phyloP scores from a whole-genome alignment of 2,888 invertebrate species.

The Endotricha flammealis region DNA sequence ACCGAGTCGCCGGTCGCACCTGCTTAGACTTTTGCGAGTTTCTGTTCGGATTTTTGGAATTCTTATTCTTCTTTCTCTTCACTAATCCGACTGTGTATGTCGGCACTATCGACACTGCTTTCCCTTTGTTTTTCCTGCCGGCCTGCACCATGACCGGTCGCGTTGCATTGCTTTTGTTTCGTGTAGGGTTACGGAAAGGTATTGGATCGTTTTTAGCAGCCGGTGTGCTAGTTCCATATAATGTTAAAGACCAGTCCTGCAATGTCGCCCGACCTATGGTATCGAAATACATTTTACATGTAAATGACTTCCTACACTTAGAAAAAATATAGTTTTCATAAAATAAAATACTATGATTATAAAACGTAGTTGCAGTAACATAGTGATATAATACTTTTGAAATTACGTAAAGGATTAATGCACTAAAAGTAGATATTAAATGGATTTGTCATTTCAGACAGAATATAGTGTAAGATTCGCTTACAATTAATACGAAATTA shows the following conservation, averaged over 20 bases:
- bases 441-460: too few relatives aligned
- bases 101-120: conserved; percentile 54
- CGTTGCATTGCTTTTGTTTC: conserved; percentile 62
- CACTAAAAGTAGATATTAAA: too few relatives aligned
- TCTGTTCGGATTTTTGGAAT: conserved; percentile 72
- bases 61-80: conserved; percentile 77
- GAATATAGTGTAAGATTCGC: too few relatives aligned
- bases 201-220: conserved; percentile 81
- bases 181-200: conserved; percentile 68
- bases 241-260: conserved; percentile 94
- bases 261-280: conserved; percentile 90
- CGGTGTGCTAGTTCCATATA: conserved; percentile 89
- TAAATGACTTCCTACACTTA: too few relatives aligned
- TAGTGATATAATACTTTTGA: too few relatives aligned
- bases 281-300: conserved; percentile 33
- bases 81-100: conserved; percentile 68
- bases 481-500: too few relatives aligned
- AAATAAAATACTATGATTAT: too few relatives aligned
- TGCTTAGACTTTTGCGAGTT: conserved; percentile 74
- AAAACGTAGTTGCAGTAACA: too few relatives aligned
- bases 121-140: conserved; percentile 63
- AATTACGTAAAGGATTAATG: too few relatives aligned
- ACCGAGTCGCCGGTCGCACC: conserved; percentile 72
- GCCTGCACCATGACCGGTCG: conserved; percentile 63
- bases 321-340: too few relatives aligned